These are phyloP conservation scores for Drosophila ezoana DNA, from an alignment of 2,888 invertebrate species.

Conservation along the genomic window DNA sequence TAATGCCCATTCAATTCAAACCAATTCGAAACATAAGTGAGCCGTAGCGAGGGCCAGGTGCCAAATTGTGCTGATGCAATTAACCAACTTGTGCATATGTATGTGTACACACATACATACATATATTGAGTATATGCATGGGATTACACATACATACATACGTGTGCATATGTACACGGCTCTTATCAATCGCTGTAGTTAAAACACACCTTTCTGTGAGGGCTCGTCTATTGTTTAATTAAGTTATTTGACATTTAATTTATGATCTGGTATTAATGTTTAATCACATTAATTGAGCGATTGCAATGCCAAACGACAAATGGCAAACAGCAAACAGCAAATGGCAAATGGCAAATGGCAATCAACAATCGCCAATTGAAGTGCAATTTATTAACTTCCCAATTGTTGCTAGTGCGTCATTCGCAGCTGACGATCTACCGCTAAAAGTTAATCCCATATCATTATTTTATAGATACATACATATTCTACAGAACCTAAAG, in stretches of 20 bases:
- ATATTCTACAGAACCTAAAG: background rate
- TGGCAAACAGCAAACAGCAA: constrained; percentile 9
- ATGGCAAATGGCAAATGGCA: constrained; percentile 10
- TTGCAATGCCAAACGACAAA: constrained; percentile 18
- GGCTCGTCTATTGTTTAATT: constrained; percentile 60
- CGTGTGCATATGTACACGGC: background rate
- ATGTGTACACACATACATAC: background rate
- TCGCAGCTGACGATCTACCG: background rate
- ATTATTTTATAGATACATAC: background rate
- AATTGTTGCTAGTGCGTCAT: constrained; percentile 27
- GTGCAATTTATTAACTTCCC: constrained; percentile 8
- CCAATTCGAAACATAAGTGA: background rate
- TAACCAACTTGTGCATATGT: too few species aligned
- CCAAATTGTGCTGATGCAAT: background rate
- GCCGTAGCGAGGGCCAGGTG: background rate
- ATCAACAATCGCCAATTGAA: constrained; percentile 9
- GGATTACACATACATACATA: background rate
- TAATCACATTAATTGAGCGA: constrained; percentile 38
- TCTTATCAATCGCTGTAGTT: constrained; percentile 24
- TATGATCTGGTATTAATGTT: constrained; percentile 39
- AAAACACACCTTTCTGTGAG: constrained; percentile 10
- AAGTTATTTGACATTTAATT: constrained; percentile 65
- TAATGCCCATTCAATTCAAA: background rate
- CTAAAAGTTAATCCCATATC: background rate
- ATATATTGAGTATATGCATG: background rate